Evolutionary conservation across 2,113 vertebrate genomes (phyloP), one percentile per base, ranked within the genome.

Genomic region (Protomyctophum bolini): DNA sequence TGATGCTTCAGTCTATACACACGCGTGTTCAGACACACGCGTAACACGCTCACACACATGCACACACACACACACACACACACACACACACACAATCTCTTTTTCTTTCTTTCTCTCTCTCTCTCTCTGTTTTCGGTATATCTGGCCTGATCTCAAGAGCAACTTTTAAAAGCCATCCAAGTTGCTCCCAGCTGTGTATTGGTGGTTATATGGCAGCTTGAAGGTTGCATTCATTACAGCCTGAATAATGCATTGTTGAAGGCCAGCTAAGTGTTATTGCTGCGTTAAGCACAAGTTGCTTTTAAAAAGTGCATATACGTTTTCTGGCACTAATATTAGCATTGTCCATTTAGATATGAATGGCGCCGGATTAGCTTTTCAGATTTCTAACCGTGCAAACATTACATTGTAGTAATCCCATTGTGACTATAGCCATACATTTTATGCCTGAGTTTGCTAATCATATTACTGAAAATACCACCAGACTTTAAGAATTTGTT

Each of bases 171-270:
- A 45, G 21, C 6, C 68, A 45, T 86, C 70, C 64, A 79, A 75
- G 70, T 83, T 67, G 78, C 78, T 86, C 62, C 87, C 74, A 87
- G 73, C 75, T 84, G 82, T 66, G 77, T 81, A 61, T 84, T 87
- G 66, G 54, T 71, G 46, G 52, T 72, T 75, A 56, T 77, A 86
- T 72, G 76, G 60, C 61, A 61, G 71, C 81, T 81, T 65, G 57
- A 82, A 83, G 80, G 77, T 79, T 84, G 72, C 58, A 73, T 80
- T 75, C 29, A 76, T 84, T 86, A 84, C 61, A 60, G 46, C 72
- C 65, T 81, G 61, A 80, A 75, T 76, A 76, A 71, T 67, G 50
- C 73, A 56, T 58, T 76, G 52, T 72, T 52, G 21, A 79, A 15
- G 80, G 55, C 66, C 72, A 80, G 83, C 60, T 76, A 61, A 69